Conservation (phyloP, 2,888 invertebrate species). For the Helobdella robusta region DNA sequence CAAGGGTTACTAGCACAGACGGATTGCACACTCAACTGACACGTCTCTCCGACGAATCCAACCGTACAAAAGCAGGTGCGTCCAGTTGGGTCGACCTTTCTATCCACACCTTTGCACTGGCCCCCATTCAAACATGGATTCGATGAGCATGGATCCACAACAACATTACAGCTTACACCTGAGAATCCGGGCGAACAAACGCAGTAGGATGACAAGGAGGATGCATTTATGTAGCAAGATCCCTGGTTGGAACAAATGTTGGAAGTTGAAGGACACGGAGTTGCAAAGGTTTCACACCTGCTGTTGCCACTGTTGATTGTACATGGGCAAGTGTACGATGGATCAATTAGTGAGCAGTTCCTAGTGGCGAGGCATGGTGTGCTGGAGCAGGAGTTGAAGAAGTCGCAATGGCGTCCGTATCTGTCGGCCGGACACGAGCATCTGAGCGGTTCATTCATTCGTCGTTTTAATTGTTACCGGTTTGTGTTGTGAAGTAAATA, state of each 20-base stretch:
- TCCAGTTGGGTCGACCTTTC: not conserved
- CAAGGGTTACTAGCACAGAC: not conserved
- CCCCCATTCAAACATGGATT: conserved; percentile 34
- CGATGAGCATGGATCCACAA: conserved; percentile 18
- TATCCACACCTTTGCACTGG: conserved; percentile 29
- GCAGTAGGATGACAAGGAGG: conserved; percentile 54
- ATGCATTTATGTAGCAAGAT: not conserved
- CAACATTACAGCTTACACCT: conserved; percentile 64
- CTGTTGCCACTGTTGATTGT: not conserved
- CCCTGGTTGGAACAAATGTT: not conserved
- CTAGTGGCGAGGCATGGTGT: conserved; percentile 27
- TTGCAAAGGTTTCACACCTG: not conserved
- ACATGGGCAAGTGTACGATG: conserved; percentile 27
- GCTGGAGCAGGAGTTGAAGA: conserved; percentile 33
- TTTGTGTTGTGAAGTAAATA: too few species aligned
- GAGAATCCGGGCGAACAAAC: conserved; percentile 42
- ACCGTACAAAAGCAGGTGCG: not conserved
- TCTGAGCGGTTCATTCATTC: not conserved
- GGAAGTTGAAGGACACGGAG: not conserved
- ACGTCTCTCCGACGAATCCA: not conserved
- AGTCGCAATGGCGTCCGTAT: conserved; percentile 37
- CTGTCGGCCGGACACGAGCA: conserved; percentile 26
- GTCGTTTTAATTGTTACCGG: too few species aligned
- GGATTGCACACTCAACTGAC: not conserved
- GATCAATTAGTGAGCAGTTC: conserved; percentile 30